Evolutionary conservation across 2,797 vertebrate species (phyloP), one percentile per base, ranked within the genome.

Genomic region (Molothrus ater): DNA sequence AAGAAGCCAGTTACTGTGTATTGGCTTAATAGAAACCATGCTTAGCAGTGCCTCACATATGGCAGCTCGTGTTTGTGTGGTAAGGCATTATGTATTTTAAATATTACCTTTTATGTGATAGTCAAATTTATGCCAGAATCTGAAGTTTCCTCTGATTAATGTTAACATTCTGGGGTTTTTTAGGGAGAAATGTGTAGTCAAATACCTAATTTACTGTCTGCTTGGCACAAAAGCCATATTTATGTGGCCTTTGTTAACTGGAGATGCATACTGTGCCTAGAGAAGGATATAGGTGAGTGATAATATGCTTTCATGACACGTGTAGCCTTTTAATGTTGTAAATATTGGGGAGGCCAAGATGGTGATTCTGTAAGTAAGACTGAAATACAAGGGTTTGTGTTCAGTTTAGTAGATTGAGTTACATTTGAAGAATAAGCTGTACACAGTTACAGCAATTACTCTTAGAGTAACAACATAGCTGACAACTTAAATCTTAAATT

Each of bases 51-150:
- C 89, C 85, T 96, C 91, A 22, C 92, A 73, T 92, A 94, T 90
- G 94, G 94, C 84, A 96, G 73, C 84, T 93, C 86, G 0, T 97
- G 76, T 95, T 94, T 95, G 80, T 94, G 94, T 96, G 82, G 79
- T 86, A 61, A 83, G 69, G 48, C 84, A 75, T 60, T 92, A 90
- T 95, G 92, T 96, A 86, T 75, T 68, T 96, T 95, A 96, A 95
- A 87, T 96, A 68, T 90, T 93, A 97, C 93, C 84, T 96, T 92
- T 88, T 92, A 50, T 84, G 72, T 0, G 50, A 79, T 75, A 85
- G 90, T 95, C 72, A 95, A 86, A 91, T 80, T 93, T 88, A 70
- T 96, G 93, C 94, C 95, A 97, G 92, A 94, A 96, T 95, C 70
- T 80, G 76, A 89, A 70, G 60, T 94, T 96, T 97, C 91, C 82